Evolutionary conservation across 1,140 invertebrate species (phyloP), one percentile per base, ranked within the genome.

Genomic region (Neocloeon triangulifer): DNA sequence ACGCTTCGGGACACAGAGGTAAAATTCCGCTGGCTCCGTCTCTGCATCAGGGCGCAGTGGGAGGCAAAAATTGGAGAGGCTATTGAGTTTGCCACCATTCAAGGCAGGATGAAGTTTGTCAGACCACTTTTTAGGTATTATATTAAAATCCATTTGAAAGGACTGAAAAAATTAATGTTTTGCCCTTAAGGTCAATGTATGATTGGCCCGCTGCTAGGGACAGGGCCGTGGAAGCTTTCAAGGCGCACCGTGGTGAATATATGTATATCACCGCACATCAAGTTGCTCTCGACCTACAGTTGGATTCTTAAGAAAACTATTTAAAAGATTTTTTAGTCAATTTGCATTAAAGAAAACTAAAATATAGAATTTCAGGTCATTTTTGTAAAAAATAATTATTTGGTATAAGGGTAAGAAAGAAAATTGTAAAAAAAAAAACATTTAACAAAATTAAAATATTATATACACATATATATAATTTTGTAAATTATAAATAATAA

Each of bases 51-150:
- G 47, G 66, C 66, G 5, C 59, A 62, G 26, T 78, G 80, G 59
- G 45, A 63, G 27, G 54, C 65, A 0, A 64, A 68, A 40, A 53
- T 91, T 19, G 47, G 59, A 1, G 38, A 45, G 3, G 70, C 72
- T 6, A 56, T 91, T 14, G 44, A 67, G 2, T 89, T 89, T 60
- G 66, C 84, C 3, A 82, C 72, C 36, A 59, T 66, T 15, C 68
- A 82, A 46, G 85, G 86, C 30, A 64, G 88, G 36, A 82, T 92
- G 76, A 92, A 92, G 47, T 92, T 71, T 59, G 70, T 82, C 0
- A 58, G 79, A 28, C 82, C 84, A 10, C 61, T 92, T 27, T 91
- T 84, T 49, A 61, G 53, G 61, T 65, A 44, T 41, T 35, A 12
- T 34, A 2, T 36, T 64, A 44, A 41, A 9, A 33, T 4, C 34